phyloP scores from a whole-genome alignment of 2,888 invertebrate species.

The Drosophila kambysellisi region DNA sequence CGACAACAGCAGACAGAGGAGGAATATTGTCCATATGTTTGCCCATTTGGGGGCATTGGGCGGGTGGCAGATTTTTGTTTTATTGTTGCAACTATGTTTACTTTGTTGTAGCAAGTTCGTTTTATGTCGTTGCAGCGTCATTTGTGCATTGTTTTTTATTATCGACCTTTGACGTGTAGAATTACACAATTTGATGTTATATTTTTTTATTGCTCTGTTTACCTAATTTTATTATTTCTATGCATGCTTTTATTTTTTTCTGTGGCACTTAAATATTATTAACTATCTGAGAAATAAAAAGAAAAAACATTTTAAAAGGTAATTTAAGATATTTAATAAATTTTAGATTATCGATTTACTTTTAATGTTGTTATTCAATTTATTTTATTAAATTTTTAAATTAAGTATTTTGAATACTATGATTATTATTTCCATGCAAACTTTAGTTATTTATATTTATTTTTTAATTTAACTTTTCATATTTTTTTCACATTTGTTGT shows the following conservation, averaged over 20 bases:
- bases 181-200: conserved; percentile 27
- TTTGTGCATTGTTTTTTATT: conserved; percentile 76
- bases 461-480: background rate
- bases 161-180: conserved; percentile 41
- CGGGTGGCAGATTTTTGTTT: conserved; percentile 32
- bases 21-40: conserved; percentile 56
- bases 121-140: conserved; percentile 72
- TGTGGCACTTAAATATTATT: conserved; percentile 47
- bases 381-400: background rate
- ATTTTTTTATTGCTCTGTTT: conserved; percentile 2
- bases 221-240: conserved; percentile 18
- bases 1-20: conserved; percentile 48
- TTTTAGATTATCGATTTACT: background rate
- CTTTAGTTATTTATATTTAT: background rate
- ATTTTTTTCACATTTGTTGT: background rate
- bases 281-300: conserved; percentile 27
- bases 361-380: background rate
- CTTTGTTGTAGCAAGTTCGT: conserved; percentile 54
- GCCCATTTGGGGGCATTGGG: conserved; percentile 53
- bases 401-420: background rate
- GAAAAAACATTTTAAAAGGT: background rate
- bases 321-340: background rate
- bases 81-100: conserved; percentile 35
- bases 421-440: background rate
- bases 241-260: conserved; percentile 18